Base-by-base conservation (phyloP, 1,140 invertebrate genomes). In the Papilio xuthus region DNA sequence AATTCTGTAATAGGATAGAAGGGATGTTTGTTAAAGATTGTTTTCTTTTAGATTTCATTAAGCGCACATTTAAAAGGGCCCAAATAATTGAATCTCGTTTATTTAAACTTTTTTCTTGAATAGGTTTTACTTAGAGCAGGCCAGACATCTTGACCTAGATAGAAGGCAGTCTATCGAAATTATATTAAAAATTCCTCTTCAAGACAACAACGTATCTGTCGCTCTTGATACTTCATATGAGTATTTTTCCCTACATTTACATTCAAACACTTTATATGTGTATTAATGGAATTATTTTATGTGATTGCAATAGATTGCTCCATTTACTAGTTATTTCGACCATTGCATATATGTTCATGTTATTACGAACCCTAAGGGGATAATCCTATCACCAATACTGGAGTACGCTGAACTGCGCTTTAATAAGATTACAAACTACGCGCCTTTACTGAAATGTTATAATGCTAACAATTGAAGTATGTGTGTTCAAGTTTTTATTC, bases 351-450 rank as follows among this genome's bases (percentile, higher is more conserved):
- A 32, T 1, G 4, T 28, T 67, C 26, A 28, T 32, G 60, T 28
- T 28, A 50, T 50, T 18, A 56, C 60, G 26, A 67, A 12, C 13
- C 13, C 60, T 67, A 67, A 67, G 60, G 26, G 26, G 60, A 67
- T 67, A 67, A 67, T 67, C 60, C 60, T 67, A 67, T 67, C 26
- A 67, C 60, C 26, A 67, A 67, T 67, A 67, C 60, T 28, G 26
- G 26, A 67, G 12, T 67, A 26, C 13, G 60, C 26, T 67, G 60
- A 67, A 67, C 60, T 67, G 60, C 60, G 60, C 60, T 67, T 67
- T 67, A 67, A 67, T 28, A 67, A 67, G 60, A 67, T 67, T 67
- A 28, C 26, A 28, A 26, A 67, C 10, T 23, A 28, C 60, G 56
- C 4, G 60, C 60, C 60, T 23, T 32, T 67, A 63, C 13, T 67